Percentiles rank a stretch among this genome's conserved stretches.
Evolutionary conservation across 2,113 vertebrate species (phyloP).

Genomic region (Cephalopholis sonnerati): DNA sequence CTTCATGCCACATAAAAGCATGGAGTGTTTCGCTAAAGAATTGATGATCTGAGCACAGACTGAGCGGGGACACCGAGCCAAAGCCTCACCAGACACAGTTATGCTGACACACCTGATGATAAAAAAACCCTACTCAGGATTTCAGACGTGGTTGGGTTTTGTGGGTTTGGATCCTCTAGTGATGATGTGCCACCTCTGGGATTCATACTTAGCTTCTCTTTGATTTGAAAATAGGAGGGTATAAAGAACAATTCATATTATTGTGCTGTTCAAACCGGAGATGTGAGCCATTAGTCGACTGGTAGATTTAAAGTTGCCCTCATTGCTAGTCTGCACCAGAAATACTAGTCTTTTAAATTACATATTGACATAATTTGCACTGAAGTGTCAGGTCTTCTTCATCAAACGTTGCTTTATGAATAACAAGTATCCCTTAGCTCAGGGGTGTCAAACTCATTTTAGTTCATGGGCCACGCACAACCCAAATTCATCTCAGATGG

Average conservation of each 20-base stretch:
- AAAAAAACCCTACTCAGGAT: conserved; percentile 10
- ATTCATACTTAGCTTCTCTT: not conserved
- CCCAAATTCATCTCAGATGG: no score
- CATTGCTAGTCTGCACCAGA: no score
- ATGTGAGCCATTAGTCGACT: no score
- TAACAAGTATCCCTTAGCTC: no score
- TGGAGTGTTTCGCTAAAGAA: conserved; percentile 17
- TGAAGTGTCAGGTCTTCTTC: no score
- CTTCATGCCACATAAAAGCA: conserved; percentile 41
- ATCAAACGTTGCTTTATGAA: no score
- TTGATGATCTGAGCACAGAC: conserved; percentile 33
- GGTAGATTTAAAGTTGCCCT: no score
- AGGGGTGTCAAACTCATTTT: no score
- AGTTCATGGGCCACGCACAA: no score
- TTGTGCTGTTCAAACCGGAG: not conserved
- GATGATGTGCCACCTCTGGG: conserved; percentile 6
- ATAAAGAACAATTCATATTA: not conserved
- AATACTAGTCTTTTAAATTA: no score
- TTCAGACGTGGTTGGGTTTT: conserved; percentile 25
- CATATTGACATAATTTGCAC: no score
- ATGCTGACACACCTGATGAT: conserved; percentile 50
- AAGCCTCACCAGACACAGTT: conserved; percentile 21
- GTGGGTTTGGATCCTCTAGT: conserved; percentile 17
- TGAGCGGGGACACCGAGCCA: conserved; percentile 23
- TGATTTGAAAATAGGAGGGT: conserved; percentile 1